Evolutionary conservation across 2,113 vertebrate genomes (phyloP), one percentile per base, ranked within the genome.

Genomic region (Brachyhypopomus occidentalis): DNA sequence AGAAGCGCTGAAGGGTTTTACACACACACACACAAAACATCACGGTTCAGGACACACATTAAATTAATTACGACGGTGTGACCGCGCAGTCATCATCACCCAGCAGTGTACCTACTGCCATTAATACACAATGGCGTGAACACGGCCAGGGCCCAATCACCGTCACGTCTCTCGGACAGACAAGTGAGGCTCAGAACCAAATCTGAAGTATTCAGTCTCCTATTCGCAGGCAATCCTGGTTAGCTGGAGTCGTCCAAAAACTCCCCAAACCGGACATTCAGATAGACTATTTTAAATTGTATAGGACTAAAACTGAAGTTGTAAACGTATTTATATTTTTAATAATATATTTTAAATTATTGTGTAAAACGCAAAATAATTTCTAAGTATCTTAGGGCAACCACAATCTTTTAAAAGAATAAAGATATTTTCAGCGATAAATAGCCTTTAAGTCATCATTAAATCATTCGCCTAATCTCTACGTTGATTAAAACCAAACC

Each of bases 51-150:
- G 88, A 69, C 75, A 82, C 70, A 84, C 87, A 91, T 88, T 91
- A 90, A 91, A 93, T 90, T 87, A 91, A 90, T 90, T 91, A 92
- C 87, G 89, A 92, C 92, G 92, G 91, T 94, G 89, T 92, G 91
- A 91, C 86, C 86, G 81, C 86, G 88, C 78, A 86, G 85, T 77
- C 90, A 86, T 93, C 87, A 92, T 83, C n/a, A n/a, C n/a, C 85
- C 88, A 88, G 87, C 91, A 90, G 86, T 88, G 92, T 52, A 84
- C 58, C 87, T 74, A 87, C 91, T 90, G 91, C 89, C 90, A 89
- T 91, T 73, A 89, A 91, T 92, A 91, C 88, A 78, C 88, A 91
- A 88, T 58, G 78, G 75, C 85, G 90, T 63, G 77, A 77, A 78
- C 70, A 78, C 59, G 83, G 69, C 86, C 86, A 86, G 79, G 85